Base-by-base conservation (phyloP, 2,113 vertebrate species). In the Gambusia affinis region DNA sequence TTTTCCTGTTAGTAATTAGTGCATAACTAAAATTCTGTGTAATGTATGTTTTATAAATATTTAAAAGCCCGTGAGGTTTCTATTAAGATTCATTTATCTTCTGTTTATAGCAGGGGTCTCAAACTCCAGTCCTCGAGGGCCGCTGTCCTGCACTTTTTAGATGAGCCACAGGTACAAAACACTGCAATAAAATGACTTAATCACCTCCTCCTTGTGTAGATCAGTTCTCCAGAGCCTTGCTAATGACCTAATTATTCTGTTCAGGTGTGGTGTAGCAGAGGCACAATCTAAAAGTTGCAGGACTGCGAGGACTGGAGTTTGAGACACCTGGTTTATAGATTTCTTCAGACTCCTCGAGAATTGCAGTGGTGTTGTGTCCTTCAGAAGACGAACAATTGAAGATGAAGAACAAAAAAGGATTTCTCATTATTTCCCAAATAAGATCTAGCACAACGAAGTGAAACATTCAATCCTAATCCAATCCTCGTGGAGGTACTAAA, bases 401-500 rank as follows among this genome's bases (percentile, higher is more conserved):
- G 51, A n/a, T n/a, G 4, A 24, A 54, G 19, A 54, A 19, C 4
- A 54, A 47, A 19, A 19, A 17, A 51, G 47, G 47, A 57, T 57
- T 57, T 57, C 8, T 57, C 19, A 57, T 57, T 24, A 57, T 51
- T 51, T 51, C 22, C 8, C 2, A 51, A 51, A 51, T n/a, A n/a
- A n/a, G 51, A 14, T 47, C 28, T 54, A 0, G 42, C 14, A 30
- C 61, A 27, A 54, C 19, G 39, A 35, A 51, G 44, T 67, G 72
- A 30, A 63, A 54, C 0, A 27, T 24, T n/a, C 17, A 76, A 68
- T 67, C 69, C 57, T 61, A 28, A 63, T 67, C 66, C 28, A 60
- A 37, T 71, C 30, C 72, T 47, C 29, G 1, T 65, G 67, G 37
- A 66, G 14, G 51, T 30, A 29, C 44, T 57, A 12, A 75, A 51